These are phyloP conservation scores for Hydrotaea cyrtoneurina DNA, from an alignment of 2,888 invertebrate genomes.

Conservation along the genomic window DNA sequence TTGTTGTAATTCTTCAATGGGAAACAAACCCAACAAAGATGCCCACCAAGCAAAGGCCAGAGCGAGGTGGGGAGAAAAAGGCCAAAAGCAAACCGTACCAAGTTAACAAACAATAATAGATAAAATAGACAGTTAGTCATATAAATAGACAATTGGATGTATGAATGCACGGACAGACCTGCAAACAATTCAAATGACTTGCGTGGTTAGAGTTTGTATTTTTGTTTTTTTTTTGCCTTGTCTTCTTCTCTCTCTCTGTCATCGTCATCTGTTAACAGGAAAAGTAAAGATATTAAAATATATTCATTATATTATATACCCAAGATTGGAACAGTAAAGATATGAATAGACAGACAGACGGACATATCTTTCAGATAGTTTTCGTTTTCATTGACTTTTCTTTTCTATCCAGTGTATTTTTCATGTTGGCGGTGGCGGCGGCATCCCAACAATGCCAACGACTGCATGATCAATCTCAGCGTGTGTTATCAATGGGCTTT, in stretches of 20 bases:
- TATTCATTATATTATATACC: conserved; percentile 1
- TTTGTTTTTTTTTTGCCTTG: background rate
- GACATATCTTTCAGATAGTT: background rate
- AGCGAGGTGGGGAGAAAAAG: background rate
- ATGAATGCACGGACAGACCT: background rate
- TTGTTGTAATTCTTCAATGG: background rate
- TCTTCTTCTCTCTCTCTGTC: background rate
- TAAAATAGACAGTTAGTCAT: conserved; percentile 55
- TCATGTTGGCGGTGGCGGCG: background rate
- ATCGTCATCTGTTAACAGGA: background rate
- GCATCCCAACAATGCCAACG: background rate
- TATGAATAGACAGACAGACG: no score
- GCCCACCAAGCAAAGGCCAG: background rate
- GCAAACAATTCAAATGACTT: conserved; percentile 18
- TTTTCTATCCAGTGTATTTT: background rate
- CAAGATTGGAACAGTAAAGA: background rate
- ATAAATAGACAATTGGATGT: conserved; percentile 44
- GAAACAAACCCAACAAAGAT: background rate
- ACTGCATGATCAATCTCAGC: no score
- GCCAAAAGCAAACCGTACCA: conserved; percentile 22
- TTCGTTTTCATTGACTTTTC: conserved; percentile 1
- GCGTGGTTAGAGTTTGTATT: conserved; percentile 5
- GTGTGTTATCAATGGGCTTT: no score
- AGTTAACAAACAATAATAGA: conserved; percentile 44
- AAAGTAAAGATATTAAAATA: background rate